Conservation (phyloP, 2,888 invertebrate species). For the Chymomyza caudatula region DNA sequence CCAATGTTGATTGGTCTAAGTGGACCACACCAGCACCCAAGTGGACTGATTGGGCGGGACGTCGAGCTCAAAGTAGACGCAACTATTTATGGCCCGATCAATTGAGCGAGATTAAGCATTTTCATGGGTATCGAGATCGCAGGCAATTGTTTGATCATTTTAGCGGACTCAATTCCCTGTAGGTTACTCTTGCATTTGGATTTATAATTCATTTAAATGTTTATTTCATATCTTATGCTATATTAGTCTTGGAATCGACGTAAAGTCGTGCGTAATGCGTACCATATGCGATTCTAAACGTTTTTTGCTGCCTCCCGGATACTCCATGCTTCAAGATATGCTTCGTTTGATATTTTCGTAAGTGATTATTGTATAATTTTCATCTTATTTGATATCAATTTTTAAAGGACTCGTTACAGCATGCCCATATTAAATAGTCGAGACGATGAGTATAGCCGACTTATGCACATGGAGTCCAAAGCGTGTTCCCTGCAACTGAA, state of each 20-base stretch:
- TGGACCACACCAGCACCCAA: slow-evolving; percentile 59
- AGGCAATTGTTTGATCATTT: slow-evolving; percentile 72
- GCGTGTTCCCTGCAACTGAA: slow-evolving; percentile 59
- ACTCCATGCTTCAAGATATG: slow-evolving; percentile 84
- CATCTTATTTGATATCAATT: neutral
- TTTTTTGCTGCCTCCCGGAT: slow-evolving; percentile 81
- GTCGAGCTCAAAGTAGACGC: slow-evolving; percentile 32
- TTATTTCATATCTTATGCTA: neutral
- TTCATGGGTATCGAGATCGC: slow-evolving; percentile 71
- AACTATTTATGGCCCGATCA: slow-evolving; percentile 44
- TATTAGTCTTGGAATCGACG: slow-evolving; percentile 68
- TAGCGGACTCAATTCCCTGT: slow-evolving; percentile 70
- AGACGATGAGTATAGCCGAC: slow-evolving; percentile 72
- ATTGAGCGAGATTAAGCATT: slow-evolving; percentile 53
- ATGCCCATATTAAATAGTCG: slow-evolving; percentile 69
- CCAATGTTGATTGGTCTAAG: slow-evolving; percentile 51
- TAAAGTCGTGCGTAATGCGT: slow-evolving; percentile 80
- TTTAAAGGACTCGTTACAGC: slow-evolving; percentile 50
- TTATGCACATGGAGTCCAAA: slow-evolving; percentile 55
- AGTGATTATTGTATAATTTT: slow-evolving; percentile 38
- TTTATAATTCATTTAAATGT: neutral
- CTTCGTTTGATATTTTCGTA: slow-evolving; percentile 83
- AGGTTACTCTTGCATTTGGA: slow-evolving; percentile 9
- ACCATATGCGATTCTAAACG: slow-evolving; percentile 84
- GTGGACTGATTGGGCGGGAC: slow-evolving; percentile 45